Evolutionary conservation across 2,797 vertebrate genomes (phyloP), one percentile per base, ranked within the genome.

Genomic region (Urocyon cinereoargenteus): DNA sequence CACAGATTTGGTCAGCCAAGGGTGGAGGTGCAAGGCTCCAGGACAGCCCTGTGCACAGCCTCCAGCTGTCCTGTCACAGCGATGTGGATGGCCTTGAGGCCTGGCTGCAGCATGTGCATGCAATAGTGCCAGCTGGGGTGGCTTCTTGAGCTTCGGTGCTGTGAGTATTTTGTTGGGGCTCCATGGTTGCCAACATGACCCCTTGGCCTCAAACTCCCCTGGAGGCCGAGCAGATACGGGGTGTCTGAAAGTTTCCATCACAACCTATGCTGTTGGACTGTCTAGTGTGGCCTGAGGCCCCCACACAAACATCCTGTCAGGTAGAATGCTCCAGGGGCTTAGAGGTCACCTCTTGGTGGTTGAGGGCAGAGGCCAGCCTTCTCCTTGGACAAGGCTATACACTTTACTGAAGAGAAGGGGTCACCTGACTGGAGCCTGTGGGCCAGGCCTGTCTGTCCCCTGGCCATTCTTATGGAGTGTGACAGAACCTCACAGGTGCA

Each of bases 381-480:
- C 26, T 14, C 18, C 45, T 14, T 57, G 12, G 36, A 36, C 1
- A 21, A 34, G 40, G 14, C 57, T 1, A 10, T 0, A 9, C 24
- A 8, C 26, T 61, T 22, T 4, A 2, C 49, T 53, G 8, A 36
- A n/a, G 57, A 19, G 1, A 0, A 12, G 57, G 68, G 57, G 14
- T 77, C 14, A 0, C 28, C 19, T 1, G 11, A 5, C 28, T 5
- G 36, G 10, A 14, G 59, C 59, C 81, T 49, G 11, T 13, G 59
- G 24, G 8, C 81, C 59, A 12, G 16, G 6, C 59, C 5, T 14
- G 77, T 40, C 40, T 45, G 40, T 45, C 19, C 53, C 53, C 11
- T 21, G 0, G 0, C 13, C 9, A 0, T 15, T 22, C 7, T 19
- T 7, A 3, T 34, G 16, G 13, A 14, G 18, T 5, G 9, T 70